Evolutionary conservation across 2,888 invertebrate species (phyloP).

Genomic region (Neoitamus cyanurus): DNA sequence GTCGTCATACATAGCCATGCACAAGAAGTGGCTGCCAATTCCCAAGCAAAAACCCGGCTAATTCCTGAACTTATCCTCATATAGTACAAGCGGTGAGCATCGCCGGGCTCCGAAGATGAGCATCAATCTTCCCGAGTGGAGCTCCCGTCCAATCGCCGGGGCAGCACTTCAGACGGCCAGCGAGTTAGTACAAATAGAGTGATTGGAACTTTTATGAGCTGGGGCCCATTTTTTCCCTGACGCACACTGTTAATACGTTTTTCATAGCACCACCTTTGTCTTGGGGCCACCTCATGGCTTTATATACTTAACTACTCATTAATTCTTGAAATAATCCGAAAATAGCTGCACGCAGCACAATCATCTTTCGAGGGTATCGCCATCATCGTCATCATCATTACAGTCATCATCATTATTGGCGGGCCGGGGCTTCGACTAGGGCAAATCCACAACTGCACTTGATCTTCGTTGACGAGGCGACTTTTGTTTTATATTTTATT

Average conservation of each 20-base stretch:
- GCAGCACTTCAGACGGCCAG: not conserved
- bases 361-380: slow-evolving; percentile 41
- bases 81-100: slow-evolving; percentile 29
- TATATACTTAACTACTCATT: slow-evolving; percentile 50
- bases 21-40: slow-evolving; percentile 28
- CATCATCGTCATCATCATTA: slow-evolving; percentile 36
- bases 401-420: slow-evolving; percentile 39
- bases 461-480: not conserved
- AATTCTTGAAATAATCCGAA: slow-evolving; percentile 49
- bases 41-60: slow-evolving; percentile 41
- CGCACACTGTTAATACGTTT: slow-evolving; percentile 31
- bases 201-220: slow-evolving; percentile 43
- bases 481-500: slow-evolving; percentile 5
- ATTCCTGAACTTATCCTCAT: slow-evolving; percentile 36
- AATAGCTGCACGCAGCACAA: slow-evolving; percentile 47
- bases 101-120: slow-evolving; percentile 24
- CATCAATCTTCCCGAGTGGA: slow-evolving; percentile 32
- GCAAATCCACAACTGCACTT: slow-evolving; percentile 1
- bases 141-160: slow-evolving; percentile 24
- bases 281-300: slow-evolving; percentile 35
- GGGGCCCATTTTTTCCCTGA: not conserved
- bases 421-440: not conserved
- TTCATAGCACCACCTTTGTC: slow-evolving; percentile 24
- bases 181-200: slow-evolving; percentile 43
- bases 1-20: slow-evolving; percentile 32